phyloP scores from a whole-genome alignment of 2,888 invertebrate species.

The Gastracanthus pulcherrimus region DNA sequence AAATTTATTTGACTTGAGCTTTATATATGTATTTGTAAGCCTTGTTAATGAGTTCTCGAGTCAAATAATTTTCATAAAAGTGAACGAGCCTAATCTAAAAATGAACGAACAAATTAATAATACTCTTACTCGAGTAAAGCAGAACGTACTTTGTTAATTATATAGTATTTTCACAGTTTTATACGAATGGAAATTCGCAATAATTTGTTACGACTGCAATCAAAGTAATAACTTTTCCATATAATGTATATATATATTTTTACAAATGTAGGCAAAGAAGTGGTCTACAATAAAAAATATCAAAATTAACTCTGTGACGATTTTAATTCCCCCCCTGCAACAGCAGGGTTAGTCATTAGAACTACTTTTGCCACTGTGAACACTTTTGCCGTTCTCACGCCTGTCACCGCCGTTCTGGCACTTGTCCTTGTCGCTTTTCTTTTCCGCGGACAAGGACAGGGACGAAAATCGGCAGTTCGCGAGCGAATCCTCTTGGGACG shows the following conservation, averaged over 20 bases:
- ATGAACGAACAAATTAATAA: slow-evolving; percentile 5
- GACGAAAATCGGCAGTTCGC: neutral
- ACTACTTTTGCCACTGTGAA: neutral
- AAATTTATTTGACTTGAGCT: neutral
- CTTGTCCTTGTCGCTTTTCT: slow-evolving; percentile 8
- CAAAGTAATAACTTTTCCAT: slow-evolving; percentile 26
- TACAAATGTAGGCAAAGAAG: slow-evolving; percentile 36
- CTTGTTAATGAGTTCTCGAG: neutral
- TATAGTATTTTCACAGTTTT: slow-evolving; percentile 22
- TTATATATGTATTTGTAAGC: neutral
- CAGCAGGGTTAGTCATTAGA: slow-evolving; percentile 20
- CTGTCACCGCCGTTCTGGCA: slow-evolving; percentile 7
- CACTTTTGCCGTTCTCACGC: neutral
- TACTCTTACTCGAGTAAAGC: neutral
- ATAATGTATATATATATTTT: slow-evolving; percentile 34
- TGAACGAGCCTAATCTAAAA: too few relatives aligned
- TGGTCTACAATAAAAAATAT: slow-evolving; percentile 39
- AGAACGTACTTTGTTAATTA: neutral
- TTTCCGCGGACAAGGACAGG: slow-evolving; percentile 13
- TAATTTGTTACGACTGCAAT: slow-evolving; percentile 17
- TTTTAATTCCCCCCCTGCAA: neutral
- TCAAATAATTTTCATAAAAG: neutral
- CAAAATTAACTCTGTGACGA: neutral
- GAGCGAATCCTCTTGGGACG: slow-evolving; percentile 66
- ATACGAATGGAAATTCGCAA: neutral